Conservation (phyloP, 2,797 vertebrate species). For the Sylvilagus floridanus region DNA sequence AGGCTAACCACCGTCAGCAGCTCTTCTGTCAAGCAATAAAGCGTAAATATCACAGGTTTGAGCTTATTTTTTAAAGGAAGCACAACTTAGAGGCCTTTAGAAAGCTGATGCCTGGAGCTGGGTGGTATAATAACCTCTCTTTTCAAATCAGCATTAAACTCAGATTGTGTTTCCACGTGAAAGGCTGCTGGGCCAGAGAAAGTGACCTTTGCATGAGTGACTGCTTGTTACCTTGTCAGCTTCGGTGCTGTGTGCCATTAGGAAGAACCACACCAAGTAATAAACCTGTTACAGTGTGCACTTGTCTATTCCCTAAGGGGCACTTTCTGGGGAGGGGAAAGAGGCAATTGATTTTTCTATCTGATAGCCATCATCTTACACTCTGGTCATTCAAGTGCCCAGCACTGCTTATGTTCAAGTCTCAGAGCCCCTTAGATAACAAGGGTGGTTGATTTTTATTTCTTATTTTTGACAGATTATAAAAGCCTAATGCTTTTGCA, state of each 20-base stretch:
- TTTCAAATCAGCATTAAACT: conserved; percentile 65
- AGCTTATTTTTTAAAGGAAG: conserved; percentile 71
- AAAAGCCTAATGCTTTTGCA: conserved; percentile 69
- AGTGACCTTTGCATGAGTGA: conserved; percentile 61
- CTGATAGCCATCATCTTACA: conserved; percentile 38
- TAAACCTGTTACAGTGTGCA: conserved; percentile 60
- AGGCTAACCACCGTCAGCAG: conserved; percentile 52
- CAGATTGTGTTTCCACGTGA: conserved; percentile 68
- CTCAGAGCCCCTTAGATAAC: conserved; percentile 50
- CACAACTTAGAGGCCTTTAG: conserved; percentile 62
- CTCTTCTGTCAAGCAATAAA: conserved; percentile 69
- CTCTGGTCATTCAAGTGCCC: conserved; percentile 52
- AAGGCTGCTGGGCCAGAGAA: conserved; percentile 59
- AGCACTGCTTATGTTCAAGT: conserved; percentile 44
- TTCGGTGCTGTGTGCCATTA: conserved; percentile 60
- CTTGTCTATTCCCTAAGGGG: conserved; percentile 51
- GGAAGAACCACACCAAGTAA: conserved; percentile 67
- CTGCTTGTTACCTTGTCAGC: conserved; percentile 65
- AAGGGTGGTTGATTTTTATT: not conserved
- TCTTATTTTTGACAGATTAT: conserved; percentile 18
- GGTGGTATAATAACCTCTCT: conserved; percentile 36
- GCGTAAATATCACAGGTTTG: conserved; percentile 63
- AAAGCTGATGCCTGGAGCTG: conserved; percentile 50
- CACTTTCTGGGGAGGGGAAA: conserved; percentile 54
- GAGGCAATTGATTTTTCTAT: conserved; percentile 61